phyloP scores from a whole-genome alignment of 2,113 vertebrate species.

The Rhagologus leucostigma region DNA sequence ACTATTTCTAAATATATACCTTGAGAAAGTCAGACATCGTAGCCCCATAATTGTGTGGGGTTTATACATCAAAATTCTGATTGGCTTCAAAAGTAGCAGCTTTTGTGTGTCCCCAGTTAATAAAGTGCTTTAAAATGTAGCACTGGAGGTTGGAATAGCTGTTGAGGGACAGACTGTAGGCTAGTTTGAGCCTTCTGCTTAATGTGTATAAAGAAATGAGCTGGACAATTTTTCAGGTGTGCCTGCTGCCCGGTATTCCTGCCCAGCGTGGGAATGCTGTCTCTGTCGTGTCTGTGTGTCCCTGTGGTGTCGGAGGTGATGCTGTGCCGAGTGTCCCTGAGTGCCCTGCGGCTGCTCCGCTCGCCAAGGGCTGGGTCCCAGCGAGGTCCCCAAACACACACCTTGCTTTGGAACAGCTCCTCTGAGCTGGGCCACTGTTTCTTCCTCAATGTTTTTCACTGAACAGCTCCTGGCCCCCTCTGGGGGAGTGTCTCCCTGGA shows the following conservation, averaged over 20 bases:
- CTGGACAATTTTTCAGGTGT: neutral
- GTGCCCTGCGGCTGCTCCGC: rapidly evolving
- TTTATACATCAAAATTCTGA: neutral
- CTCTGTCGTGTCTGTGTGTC: neutral
- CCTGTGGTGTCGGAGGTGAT: rapidly evolving
- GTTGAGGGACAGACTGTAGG: neutral
- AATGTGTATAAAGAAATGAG: neutral
- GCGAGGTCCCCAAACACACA: too few relatives aligned
- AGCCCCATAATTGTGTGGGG: neutral
- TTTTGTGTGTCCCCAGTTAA: neutral
- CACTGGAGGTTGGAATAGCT: neutral
- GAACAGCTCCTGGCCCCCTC: neutral
- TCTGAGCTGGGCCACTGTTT: neutral
- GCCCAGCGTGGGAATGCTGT: neutral
- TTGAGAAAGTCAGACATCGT: neutral
- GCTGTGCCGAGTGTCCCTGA: neutral
- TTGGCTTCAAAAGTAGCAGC: neutral
- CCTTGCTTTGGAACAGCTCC: neutral
- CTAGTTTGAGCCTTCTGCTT: neutral
- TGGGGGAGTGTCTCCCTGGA: rapidly evolving
- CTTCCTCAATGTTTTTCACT: neutral
- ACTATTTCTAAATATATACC: neutral
- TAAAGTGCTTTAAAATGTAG: neutral
- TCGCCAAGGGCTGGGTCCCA: rapidly evolving
- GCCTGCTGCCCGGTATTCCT: neutral